Evolutionary conservation across 2,797 vertebrate genomes (phyloP), one percentile per base, ranked within the genome.

Genomic region (Protonibea diacanthus): DNA sequence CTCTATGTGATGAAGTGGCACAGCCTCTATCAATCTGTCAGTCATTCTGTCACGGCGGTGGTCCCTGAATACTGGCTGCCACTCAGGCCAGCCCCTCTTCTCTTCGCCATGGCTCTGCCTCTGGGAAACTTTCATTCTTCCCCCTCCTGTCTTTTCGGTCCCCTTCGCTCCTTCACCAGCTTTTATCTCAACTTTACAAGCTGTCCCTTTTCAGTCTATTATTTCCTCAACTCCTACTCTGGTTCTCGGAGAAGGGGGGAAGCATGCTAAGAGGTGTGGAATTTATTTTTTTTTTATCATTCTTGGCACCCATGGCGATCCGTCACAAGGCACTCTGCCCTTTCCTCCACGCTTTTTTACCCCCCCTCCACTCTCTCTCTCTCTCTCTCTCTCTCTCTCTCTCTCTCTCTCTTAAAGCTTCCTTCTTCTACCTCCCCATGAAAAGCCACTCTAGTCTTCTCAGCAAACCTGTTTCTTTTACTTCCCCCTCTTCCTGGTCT

Each of bases 101-200:
- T 84, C 85, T 86, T 57, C 20, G 70, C 73, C 38, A 15, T 81
- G 80, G 87, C 78, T 89, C 86, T 53, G 88, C 90, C 89, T 90
- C 91, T 92, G 93, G 91, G 92, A 94, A 92, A 89, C 74, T 80
- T 60, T 94, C 85, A 71, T 88, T 89, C 83, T 53, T 47, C 74
- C 82, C 77, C 76, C 78, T 80, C 72, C 82, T 76, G 78, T 88
- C 74, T 90, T 88, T 88, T 85, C 5, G 62, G 73, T 74, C 84
- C 81, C 88, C 80, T 83, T 88, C 77, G 14, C 86, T 91, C 76
- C 74, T 80, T 90, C 79, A 69, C 75, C 81, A 59, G 89, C 90
- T 93, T 95, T 95, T 92, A 94, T 95, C 91, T 92, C 86, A 87
- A 92, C 92, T 93, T 93, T 95, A 94, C 93, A 95, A 92, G 88